phyloP scores from a whole-genome alignment of 1,140 invertebrate species.

The Penaeus japonicus region DNA sequence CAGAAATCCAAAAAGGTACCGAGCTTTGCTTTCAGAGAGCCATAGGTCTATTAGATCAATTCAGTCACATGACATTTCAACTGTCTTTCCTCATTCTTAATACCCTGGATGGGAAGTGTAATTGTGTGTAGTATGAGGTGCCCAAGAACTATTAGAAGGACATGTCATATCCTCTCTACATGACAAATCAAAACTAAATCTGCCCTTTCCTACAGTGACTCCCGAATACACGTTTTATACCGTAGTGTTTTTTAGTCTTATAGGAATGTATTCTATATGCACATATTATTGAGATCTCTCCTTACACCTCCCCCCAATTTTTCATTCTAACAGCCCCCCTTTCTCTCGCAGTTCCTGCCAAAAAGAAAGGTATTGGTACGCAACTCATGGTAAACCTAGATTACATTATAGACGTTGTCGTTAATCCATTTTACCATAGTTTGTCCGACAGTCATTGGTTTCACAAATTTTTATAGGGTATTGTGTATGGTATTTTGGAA shows the following conservation, averaged over 20 bases:
- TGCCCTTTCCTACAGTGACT: conserved; percentile 1
- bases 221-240: conserved; percentile 25
- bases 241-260: conserved; percentile 40
- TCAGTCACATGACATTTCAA: no score
- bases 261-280: conserved; percentile 47
- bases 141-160: conserved; percentile 12
- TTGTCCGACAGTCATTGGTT: conserved; percentile 49
- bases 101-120: neutral
- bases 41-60: no score
- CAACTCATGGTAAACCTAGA: conserved; percentile 59
- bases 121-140: conserved; percentile 24
- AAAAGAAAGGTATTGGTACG: conserved; percentile 60
- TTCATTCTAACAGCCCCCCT: conserved; percentile 59
- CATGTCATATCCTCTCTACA: conserved; percentile 16
- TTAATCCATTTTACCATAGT: conserved; percentile 54
- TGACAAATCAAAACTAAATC: neutral
- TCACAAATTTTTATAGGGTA: conserved; percentile 49
- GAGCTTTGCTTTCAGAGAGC: no score
- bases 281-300: conserved; percentile 55
- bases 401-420: conserved; percentile 57
- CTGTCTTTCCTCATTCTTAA: neutral
- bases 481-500: conserved; percentile 52
- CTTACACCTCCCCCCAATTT: conserved; percentile 56
- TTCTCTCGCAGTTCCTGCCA: conserved; percentile 59
- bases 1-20: no score